A percentile compares a stretch with the other conserved stretches of the same genome.
phyloP scores from a whole-genome alignment of 2,797 vertebrate species.

The Sebastes diaconus region DNA sequence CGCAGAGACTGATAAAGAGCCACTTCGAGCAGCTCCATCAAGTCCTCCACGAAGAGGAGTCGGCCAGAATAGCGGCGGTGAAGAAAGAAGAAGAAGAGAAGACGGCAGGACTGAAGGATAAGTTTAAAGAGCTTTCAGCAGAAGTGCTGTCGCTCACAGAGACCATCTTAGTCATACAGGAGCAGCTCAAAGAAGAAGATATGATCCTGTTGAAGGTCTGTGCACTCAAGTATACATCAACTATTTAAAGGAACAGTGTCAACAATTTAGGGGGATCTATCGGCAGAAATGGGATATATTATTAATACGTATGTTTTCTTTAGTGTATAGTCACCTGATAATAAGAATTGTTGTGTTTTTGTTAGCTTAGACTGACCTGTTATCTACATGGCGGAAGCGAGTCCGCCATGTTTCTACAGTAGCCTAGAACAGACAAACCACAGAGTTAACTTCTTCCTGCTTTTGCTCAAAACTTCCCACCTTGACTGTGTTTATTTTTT shows the following conservation, averaged over 20 bases:
- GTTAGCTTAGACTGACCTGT: too few relatives aligned
- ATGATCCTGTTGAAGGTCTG: constrained; percentile 73
- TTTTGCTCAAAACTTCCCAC: not conserved
- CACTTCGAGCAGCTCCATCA: constrained; percentile 78
- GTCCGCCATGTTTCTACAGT: too few relatives aligned
- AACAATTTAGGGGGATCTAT: too few relatives aligned
- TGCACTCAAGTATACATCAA: not conserved
- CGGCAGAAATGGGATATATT: too few relatives aligned
- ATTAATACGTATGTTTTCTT: too few relatives aligned
- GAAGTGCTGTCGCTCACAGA: constrained; percentile 62
- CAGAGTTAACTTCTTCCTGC: too few relatives aligned
- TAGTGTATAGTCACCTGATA: too few relatives aligned
- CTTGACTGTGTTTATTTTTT: not conserved
- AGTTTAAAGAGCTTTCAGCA: constrained; percentile 53
- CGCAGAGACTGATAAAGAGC: constrained; percentile 66
- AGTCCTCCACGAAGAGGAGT: constrained; percentile 73
- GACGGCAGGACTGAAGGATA: constrained; percentile 57
- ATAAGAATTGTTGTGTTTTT: too few relatives aligned
- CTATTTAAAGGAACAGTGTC: too few relatives aligned
- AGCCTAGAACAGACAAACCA: too few relatives aligned
- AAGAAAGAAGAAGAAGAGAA: constrained; percentile 76
- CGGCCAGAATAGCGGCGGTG: constrained; percentile 62
- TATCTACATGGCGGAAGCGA: too few relatives aligned
- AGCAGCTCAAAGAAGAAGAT: constrained; percentile 68
- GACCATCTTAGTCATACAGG: constrained; percentile 59